Evolutionary conservation across 1,140 invertebrate genomes (phyloP).

Genomic region (Pomphorhynchus laevis): DNA sequence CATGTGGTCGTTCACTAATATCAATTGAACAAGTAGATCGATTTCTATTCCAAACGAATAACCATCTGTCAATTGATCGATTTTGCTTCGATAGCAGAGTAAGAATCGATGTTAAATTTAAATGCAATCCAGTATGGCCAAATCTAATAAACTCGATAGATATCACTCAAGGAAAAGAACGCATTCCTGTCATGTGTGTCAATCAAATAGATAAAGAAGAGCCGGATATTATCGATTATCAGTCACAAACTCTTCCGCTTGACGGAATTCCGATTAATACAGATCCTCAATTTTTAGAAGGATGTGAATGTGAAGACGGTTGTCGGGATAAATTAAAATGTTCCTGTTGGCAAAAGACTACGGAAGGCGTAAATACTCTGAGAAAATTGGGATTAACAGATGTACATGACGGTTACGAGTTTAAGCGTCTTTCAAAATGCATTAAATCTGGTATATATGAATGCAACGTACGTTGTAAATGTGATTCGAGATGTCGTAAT

Average conservation of each 20-base stretch:
- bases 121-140: slow-evolving; percentile 23
- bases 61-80: slow-evolving; percentile 41
- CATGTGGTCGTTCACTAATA: slow-evolving; percentile 44
- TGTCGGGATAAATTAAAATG: slow-evolving; percentile 54
- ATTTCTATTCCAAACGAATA: slow-evolving; percentile 33
- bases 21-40: slow-evolving; percentile 37
- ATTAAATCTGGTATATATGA: slow-evolving; percentile 61
- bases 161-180: slow-evolving; percentile 40
- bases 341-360: slow-evolving; percentile 52
- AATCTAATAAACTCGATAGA: slow-evolving; percentile 26
- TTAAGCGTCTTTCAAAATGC: slow-evolving; percentile 40
- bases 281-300: slow-evolving; percentile 43
- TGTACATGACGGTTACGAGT: slow-evolving; percentile 34
- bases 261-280: slow-evolving; percentile 46
- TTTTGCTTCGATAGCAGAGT: slow-evolving; percentile 48
- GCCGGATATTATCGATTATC: slow-evolving; percentile 50
- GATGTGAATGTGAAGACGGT: slow-evolving; percentile 62
- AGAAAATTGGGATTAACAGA: slow-evolving; percentile 18
- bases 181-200: slow-evolving; percentile 46
- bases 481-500: slow-evolving; percentile 17
- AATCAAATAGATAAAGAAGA: slow-evolving; percentile 43
- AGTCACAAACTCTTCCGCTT: slow-evolving; percentile 38
- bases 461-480: slow-evolving; percentile 34
- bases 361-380: slow-evolving; percentile 28
- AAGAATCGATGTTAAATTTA: slow-evolving; percentile 38